Evolutionary conservation across 2,113 vertebrate genomes (phyloP), one percentile per base, ranked within the genome.

Genomic region (Phalacrocorax aristotelis): DNA sequence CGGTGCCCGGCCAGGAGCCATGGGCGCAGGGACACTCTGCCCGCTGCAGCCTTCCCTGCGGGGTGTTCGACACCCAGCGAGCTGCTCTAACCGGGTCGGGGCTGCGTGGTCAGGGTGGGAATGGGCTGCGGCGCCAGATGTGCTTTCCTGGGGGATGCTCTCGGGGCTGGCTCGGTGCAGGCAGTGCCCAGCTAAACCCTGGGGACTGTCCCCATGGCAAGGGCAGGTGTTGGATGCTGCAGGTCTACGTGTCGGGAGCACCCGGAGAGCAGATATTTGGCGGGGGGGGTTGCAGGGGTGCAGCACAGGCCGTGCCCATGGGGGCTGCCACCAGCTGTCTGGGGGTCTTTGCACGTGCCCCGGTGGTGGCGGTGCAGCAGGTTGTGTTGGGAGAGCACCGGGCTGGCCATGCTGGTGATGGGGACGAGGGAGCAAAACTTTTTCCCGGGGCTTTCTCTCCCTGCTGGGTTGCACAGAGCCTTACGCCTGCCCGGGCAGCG

Each of bases 291-390:
- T 22, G 34, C 54, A 20, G 30, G 40, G 55, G 12, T 21, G 46
- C 72, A 54, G 46, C 57, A 23, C 13, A 7, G 3, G 7, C 13
- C 4, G 0, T 72, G 66, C 20, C n/a, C 16, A 7, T 6, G 0
- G 29, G 44, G 49, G 40, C 46, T 82, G 23, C 36, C 34, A 3
- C 61, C 0, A 4, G 18, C 48, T 55, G 10, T 21, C 36, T 21
- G 51, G 57, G 26, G 65, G 6, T 34, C 32, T 75, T 27, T 18
- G n/a, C 65, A 10, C 0, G 3, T 25, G n/a, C 21, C 77, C 34
- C 1, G 11, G 34, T 8, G n/a, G 60, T 0, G 0, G 10, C 3
- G 5, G 70, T 21, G 9, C 2, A 23, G 70, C 12, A 8, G n/a
- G 34, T 16, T 15, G 46, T 52, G n/a, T 1, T 48, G 68, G 58